These are phyloP conservation scores for Hipposideros larvatus DNA, from an alignment of 2,797 vertebrate species.

Conservation along the genomic window DNA sequence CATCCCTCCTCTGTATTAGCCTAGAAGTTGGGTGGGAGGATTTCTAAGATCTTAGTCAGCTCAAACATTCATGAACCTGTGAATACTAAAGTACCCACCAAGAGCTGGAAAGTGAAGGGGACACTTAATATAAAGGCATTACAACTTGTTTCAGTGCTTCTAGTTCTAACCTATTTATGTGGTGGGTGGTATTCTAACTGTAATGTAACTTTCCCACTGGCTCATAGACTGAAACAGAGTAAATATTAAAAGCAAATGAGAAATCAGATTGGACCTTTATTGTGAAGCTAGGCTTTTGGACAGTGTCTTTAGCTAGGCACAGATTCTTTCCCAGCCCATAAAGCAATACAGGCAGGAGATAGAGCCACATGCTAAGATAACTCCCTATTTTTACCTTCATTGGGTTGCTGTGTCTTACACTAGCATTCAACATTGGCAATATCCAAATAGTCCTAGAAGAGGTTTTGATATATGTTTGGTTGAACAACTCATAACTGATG, in stretches of 20 bases:
- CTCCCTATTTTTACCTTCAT: not conserved
- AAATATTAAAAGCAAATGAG: not conserved
- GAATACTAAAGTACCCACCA: not conserved
- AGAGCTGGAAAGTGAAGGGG: not conserved
- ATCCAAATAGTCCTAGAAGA: not conserved
- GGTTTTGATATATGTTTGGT: not conserved
- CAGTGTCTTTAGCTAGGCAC: not conserved
- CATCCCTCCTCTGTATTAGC: not conserved
- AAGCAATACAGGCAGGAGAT: not conserved
- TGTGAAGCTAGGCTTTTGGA: not conserved
- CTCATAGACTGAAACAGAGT: not conserved
- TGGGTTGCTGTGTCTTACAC: not conserved
- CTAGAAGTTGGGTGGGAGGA: not conserved
- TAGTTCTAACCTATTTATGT: not conserved
- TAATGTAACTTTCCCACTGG: not conserved
- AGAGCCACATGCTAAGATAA: not conserved
- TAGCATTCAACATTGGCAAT: not conserved
- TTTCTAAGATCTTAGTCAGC: not conserved
- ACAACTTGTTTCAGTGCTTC: not conserved
- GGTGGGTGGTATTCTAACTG: not conserved
- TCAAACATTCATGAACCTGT: not conserved
- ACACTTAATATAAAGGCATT: not conserved
- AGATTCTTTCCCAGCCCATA: not conserved
- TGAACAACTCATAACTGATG: not conserved
- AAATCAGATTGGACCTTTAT: not conserved